Evolutionary conservation across 2,797 vertebrate genomes (phyloP).

Genomic region (Paratrypauchen microcephalus): DNA sequence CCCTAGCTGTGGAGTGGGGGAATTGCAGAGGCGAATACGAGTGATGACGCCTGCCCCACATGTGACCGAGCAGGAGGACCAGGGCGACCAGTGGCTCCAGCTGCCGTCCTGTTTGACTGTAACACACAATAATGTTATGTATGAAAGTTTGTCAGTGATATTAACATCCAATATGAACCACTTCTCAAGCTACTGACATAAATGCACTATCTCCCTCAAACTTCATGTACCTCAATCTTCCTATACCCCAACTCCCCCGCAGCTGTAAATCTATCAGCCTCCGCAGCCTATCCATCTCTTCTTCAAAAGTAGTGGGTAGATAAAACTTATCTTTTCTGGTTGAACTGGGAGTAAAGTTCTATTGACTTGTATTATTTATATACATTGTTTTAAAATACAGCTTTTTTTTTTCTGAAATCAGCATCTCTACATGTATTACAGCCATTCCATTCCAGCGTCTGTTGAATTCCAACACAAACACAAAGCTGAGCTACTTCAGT

Average conservation of each 20-base stretch:
- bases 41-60: conserved; percentile 93
- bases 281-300: not conserved
- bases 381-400: too few relatives aligned
- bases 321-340: not conserved
- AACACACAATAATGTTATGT: conserved; percentile 17
- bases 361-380: too few relatives aligned
- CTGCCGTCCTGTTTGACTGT: conserved; percentile 96
- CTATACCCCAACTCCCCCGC: not conserved
- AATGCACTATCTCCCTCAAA: not conserved
- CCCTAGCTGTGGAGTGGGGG: conserved; percentile 96
- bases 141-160: too few relatives aligned
- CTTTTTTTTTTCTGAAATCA: too few relatives aligned
- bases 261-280: not conserved
- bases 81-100: conserved; percentile 99
- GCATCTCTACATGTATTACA: too few relatives aligned
- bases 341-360: not conserved
- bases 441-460: too few relatives aligned
- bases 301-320: not conserved
- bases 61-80: conserved; percentile 97
- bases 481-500: too few relatives aligned
- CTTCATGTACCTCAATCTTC: not conserved
- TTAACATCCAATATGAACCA: not conserved
- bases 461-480: too few relatives aligned
- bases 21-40: conserved; percentile 97
- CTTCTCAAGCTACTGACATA: not conserved